Percentiles rank a stretch among this genome's conserved stretches.
These are phyloP conservation scores for Patagioenas fasciata DNA, from an alignment of 2,113 vertebrate species.

Conservation along the genomic window DNA sequence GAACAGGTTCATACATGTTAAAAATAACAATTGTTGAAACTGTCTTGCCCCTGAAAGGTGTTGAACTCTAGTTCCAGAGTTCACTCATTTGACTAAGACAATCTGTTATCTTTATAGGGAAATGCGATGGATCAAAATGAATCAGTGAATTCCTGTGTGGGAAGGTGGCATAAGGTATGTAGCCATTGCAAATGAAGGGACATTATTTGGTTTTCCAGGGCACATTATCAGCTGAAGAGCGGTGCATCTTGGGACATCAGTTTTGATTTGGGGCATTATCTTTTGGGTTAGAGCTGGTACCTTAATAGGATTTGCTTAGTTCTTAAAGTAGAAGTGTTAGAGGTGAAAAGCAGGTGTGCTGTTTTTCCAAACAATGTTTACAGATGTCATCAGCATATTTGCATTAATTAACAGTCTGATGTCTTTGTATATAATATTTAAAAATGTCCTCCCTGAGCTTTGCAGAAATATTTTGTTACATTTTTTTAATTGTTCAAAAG, in stretches of 20 bases:
- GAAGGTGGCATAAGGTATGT: not conserved
- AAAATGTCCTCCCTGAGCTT: not conserved
- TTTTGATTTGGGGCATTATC: not conserved
- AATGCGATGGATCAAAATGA: not conserved
- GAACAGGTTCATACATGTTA: not conserved
- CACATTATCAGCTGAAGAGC: not conserved
- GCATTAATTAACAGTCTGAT: not conserved
- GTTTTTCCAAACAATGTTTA: not conserved
- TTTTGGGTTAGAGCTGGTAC: not conserved
- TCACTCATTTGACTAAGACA: not conserved
- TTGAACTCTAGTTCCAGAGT: not conserved
- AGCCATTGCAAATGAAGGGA: not conserved
- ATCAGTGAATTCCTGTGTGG: not conserved
- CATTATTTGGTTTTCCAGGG: not conserved
- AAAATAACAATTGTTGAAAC: conserved; percentile 24
- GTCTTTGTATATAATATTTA: not conserved
- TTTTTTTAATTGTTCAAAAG: not conserved
- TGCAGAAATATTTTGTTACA: not conserved
- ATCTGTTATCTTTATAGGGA: not conserved
- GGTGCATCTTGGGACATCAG: not conserved
- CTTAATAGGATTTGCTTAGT: not conserved
- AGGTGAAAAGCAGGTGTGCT: not conserved
- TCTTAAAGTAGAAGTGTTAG: not conserved
- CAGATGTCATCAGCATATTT: not conserved
- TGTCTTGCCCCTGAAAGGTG: not conserved